These are phyloP conservation scores for Sebastiscus albofasciatus DNA, from an alignment of 2,797 vertebrate species.

Conservation along the genomic window DNA sequence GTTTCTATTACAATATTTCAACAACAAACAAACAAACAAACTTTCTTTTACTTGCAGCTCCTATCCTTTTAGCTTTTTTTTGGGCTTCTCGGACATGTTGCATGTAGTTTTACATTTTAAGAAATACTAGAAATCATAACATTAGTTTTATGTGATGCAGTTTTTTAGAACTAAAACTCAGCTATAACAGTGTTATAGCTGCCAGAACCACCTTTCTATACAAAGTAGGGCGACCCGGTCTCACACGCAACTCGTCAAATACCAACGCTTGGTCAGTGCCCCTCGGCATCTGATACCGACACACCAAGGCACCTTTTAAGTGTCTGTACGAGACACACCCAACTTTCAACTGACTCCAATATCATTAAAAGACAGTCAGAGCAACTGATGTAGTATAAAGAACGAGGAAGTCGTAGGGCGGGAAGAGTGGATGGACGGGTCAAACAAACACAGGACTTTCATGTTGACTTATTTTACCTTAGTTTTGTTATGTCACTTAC, in stretches of 20 bases:
- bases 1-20: not conserved
- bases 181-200: not conserved
- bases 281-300: not conserved
- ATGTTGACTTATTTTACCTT: not conserved
- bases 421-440: not conserved
- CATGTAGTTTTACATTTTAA: not conserved
- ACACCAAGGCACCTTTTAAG: not conserved
- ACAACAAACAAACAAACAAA: not conserved
- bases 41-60: not conserved
- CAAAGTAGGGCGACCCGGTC: not conserved
- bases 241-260: not conserved
- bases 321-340: fast-evolving
- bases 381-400: not conserved
- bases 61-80: not conserved
- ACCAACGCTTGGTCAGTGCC: not conserved
- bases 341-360: not conserved
- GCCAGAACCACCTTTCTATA: not conserved
- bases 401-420: fast-evolving
- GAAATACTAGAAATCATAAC: not conserved
- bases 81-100: too few species aligned
- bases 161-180: too few species aligned
- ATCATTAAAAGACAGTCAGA: not conserved
- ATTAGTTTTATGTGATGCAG: not conserved
- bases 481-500: not conserved
- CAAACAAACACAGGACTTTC: not conserved